Conservation (phyloP, 35 echinoderm and acorn worm species). For the Patiria miniata region DNA sequence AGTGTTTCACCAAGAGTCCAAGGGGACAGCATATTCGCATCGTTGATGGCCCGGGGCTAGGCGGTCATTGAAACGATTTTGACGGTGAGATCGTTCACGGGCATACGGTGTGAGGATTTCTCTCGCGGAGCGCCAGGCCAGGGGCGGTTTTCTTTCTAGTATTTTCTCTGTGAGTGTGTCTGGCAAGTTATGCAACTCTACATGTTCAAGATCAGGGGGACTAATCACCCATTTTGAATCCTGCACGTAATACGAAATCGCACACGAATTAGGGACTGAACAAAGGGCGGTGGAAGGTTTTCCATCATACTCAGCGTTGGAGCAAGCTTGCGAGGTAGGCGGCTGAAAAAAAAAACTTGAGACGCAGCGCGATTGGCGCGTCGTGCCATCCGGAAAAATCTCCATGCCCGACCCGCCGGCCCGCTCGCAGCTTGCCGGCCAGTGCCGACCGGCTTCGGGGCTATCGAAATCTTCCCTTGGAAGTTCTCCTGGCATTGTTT, state of each 20-base stretch:
- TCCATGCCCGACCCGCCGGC: neutral
- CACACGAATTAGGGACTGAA: neutral
- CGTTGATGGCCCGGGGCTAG: neutral
- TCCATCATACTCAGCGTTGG: too few species aligned
- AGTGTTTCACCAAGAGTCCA: neutral
- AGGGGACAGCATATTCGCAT: neutral
- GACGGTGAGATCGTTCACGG: constrained; percentile 29
- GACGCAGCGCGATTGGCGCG: neutral
- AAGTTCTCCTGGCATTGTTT: constrained; percentile 17
- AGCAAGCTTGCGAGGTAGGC: neutral
- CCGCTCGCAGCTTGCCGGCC: constrained; percentile 3
- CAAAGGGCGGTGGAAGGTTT: neutral
- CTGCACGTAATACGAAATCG: neutral
- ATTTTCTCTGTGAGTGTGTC: neutral
- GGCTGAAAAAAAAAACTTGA: neutral
- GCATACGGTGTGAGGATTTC: constrained; percentile 23
- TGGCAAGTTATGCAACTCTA: constrained; percentile 16
- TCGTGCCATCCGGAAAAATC: neutral
- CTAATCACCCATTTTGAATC: neutral
- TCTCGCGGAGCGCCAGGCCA: neutral
- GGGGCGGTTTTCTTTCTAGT: neutral
- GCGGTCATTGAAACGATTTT: constrained; percentile 25
- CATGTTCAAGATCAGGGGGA: neutral
- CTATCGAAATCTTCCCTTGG: too few species aligned
- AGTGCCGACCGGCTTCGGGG: neutral